Evolutionary conservation across 2,797 vertebrate species (phyloP), one percentile per base, ranked within the genome.

Genomic region (Sorex maritimensis): DNA sequence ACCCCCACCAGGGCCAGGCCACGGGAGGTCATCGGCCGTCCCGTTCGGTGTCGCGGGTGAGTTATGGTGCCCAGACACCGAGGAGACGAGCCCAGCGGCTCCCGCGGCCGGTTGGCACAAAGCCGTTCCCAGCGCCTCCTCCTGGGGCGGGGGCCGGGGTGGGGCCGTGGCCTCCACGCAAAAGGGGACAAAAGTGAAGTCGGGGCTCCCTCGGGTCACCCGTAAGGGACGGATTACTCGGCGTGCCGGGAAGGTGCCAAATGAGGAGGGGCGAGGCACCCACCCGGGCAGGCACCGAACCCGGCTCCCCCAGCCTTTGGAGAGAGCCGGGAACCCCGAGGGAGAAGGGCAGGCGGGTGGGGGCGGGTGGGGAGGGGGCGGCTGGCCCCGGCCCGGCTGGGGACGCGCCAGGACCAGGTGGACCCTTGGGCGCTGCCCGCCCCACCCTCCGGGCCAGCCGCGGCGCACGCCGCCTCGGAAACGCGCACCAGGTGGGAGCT

Each of bases 401-500:
- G n/a, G 67, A 15, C 67, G 67, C 67, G 67, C 4, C 5, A 14
- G 28, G 28, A 41, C 38, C 38, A 4, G 17, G 30, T 6, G 30
- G 15, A 69, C 67, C 67, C 38, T 14, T 52, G 0, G 79, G 24
- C 44, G 2, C 4, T 0, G 74, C 38, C 71, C 1, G 68, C 68
- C 65, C 49, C 86, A 73, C 9, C 69, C 80, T 28, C 3, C 12
- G 7, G 14, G 58, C 75, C 24, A 2, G 12, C 69, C 19, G 19
- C 81, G 1, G 4, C 6, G 30, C 80, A 71, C 17, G 4, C 23
- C 9, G 1, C 11, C 68, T 11, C 21, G 14, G 34, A 26, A 28
- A 46, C 30, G 19, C 11, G 85, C 90, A 46, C 90, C 72, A 73
- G 94, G 95, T 94, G 90, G 93, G 58, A 11, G 75, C 91, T n/a